These are phyloP conservation scores for Coracias cyanogaster DNA, from an alignment of 2,797 vertebrate species.

Conservation along the genomic window DNA sequence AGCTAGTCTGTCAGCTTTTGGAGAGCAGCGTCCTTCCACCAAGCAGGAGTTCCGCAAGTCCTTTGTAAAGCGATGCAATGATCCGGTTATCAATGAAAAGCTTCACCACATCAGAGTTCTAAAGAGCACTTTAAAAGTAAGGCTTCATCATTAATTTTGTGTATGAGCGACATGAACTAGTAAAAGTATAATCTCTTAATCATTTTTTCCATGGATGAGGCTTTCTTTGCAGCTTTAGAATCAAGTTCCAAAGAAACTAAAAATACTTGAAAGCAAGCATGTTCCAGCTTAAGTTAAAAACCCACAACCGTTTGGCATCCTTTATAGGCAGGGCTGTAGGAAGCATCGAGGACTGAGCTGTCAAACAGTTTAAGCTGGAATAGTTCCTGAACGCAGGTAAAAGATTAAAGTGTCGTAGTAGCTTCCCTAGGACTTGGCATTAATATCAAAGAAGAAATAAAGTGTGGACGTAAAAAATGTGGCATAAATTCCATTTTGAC, in stretches of 20 bases:
- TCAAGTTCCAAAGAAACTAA: background rate
- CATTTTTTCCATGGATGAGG: background rate
- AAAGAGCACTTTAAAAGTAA: slow-evolving; percentile 92
- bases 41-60: slow-evolving; percentile 87
- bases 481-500: background rate
- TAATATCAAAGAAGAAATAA: background rate
- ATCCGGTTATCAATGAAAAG: slow-evolving; percentile 90
- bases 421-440: background rate
- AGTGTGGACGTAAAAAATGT: background rate
- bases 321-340: background rate
- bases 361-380: background rate
- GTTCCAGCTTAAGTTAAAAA: background rate
- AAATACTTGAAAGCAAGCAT: background rate
- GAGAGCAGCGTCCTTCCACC: slow-evolving; percentile 87
- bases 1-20: slow-evolving; percentile 85
- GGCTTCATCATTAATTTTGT: background rate
- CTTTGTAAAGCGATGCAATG: slow-evolving; percentile 85
- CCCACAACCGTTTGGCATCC: background rate
- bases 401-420: background rate
- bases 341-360: background rate
- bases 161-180: background rate
- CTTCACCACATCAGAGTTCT: slow-evolving; percentile 89
- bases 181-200: background rate
- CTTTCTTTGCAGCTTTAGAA: background rate
- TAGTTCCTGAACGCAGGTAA: background rate